Percentiles rank a stretch among this genome's conserved stretches.
Evolutionary conservation across 2,797 vertebrate genomes (phyloP).

Genomic region (Otus scops): DNA sequence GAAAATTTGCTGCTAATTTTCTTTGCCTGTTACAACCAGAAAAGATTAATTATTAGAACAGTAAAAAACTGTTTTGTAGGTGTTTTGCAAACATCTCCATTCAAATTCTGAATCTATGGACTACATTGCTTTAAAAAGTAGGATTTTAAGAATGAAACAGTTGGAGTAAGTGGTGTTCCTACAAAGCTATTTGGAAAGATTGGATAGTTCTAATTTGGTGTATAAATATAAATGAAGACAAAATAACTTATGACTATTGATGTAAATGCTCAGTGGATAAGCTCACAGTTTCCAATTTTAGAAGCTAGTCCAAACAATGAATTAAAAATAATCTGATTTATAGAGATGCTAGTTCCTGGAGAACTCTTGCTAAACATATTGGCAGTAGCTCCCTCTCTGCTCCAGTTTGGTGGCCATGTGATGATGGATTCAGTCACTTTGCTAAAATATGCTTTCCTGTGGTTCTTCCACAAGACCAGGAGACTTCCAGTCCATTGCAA

Average conservation of each 20-base stretch:
- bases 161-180: not conserved
- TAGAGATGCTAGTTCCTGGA: not conserved
- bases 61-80: not conserved
- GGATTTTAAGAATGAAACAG: not conserved
- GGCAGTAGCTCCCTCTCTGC: not conserved
- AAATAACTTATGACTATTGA: not conserved
- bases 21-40: not conserved
- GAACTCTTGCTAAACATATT: not conserved
- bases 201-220: not conserved
- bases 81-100: not conserved
- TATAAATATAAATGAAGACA: not conserved
- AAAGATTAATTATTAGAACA: not conserved
- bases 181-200: not conserved
- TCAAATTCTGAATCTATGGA: not conserved
- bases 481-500: not conserved
- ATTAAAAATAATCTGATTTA: not conserved
- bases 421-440: not conserved
- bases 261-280: not conserved
- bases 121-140: not conserved
- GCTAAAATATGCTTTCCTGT: not conserved
- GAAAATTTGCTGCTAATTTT: not conserved
- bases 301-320: not conserved
- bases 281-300: not conserved
- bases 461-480: not conserved
- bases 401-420: rapidly evolving